Evolutionary conservation across 2,888 invertebrate genomes (phyloP), one percentile per base, ranked within the genome.

Genomic region (Alentia gelatinosa): DNA sequence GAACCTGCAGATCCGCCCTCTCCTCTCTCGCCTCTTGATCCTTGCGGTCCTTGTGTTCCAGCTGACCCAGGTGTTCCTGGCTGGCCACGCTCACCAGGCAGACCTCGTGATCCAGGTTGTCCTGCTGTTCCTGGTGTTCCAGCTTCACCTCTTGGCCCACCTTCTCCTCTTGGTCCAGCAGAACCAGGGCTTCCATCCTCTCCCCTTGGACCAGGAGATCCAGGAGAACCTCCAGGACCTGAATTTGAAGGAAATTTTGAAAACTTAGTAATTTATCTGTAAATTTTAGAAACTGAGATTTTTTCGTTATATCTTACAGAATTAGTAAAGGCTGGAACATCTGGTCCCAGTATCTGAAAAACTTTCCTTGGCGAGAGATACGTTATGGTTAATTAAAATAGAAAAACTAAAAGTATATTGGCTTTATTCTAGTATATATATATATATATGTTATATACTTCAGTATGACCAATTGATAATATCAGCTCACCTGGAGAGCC

Each of bases 61-160:
- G 93, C 92, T 37, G 93, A 92, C 47, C 94, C 94, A 92, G 93
- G 74, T 37, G 63, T 37, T n/a, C 91, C 91, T 56, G 50, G 63
- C 26, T 79, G 37, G n/a, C 92, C 92, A 74, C 39, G 68, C 30
- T 68, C 39, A 50, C 92, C 92, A 33, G 91, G 26, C 37, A 40
- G 26, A n/a, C 92, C 92, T 4, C 93, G 74, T 9, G 93, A 91
- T 40, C 91, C 92, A 30, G 88, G 50, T 68, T 37, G 91, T 33
- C 91, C 91, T 19, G 56, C 39, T n/a, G 50, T 15, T 19, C 89
- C 90, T 26, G 89, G 83, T 30, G 75, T 68, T 56, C 91, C 92
- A 63, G 84, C 56, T 23, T 33, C 56, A 79, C 92, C 92, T 83
- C 39, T 33, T 42, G 84, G 68, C 74, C 93, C 92, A 74, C 79